phyloP scores from a whole-genome alignment of 1,140 invertebrate species.

The Arion vulgaris region DNA sequence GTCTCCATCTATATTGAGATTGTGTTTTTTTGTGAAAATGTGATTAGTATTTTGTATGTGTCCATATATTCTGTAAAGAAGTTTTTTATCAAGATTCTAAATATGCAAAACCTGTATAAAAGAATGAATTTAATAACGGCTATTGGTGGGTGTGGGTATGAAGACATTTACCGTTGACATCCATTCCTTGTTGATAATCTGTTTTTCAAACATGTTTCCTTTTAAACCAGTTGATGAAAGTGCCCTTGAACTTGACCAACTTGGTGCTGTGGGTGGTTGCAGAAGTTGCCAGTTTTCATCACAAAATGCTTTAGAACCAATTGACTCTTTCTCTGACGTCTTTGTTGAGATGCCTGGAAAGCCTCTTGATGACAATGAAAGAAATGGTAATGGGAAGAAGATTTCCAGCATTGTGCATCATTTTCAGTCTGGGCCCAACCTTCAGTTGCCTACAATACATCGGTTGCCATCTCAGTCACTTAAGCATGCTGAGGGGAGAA shows the following conservation, averaged over 20 bases:
- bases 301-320: slow-evolving; percentile 14
- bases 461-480: slow-evolving; percentile 34
- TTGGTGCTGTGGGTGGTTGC: slow-evolving; percentile 44
- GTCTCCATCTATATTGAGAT: no score
- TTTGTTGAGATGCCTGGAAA: neutral
- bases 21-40: no score
- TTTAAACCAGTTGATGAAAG: slow-evolving; percentile 44
- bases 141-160: no score
- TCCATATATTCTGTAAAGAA: no score
- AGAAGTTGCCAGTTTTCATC: slow-evolving; percentile 4
- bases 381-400: slow-evolving; percentile 13
- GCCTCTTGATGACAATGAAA: neutral
- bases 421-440: slow-evolving; percentile 29
- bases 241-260: slow-evolving; percentile 40
- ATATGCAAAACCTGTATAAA: no score
- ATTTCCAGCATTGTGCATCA: slow-evolving; percentile 17
- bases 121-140: no score
- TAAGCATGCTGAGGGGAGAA: slow-evolving; percentile 39
- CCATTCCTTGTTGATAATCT: no score
- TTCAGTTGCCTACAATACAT: slow-evolving; percentile 30
- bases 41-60: no score
- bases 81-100: no score
- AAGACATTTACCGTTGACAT: no score
- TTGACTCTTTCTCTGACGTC: slow-evolving; percentile 12
- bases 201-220: no score